phyloP scores from a whole-genome alignment of 37 sponge, comb jelly and placozoan genomes.

The Petrosia ficiformis region DNA sequence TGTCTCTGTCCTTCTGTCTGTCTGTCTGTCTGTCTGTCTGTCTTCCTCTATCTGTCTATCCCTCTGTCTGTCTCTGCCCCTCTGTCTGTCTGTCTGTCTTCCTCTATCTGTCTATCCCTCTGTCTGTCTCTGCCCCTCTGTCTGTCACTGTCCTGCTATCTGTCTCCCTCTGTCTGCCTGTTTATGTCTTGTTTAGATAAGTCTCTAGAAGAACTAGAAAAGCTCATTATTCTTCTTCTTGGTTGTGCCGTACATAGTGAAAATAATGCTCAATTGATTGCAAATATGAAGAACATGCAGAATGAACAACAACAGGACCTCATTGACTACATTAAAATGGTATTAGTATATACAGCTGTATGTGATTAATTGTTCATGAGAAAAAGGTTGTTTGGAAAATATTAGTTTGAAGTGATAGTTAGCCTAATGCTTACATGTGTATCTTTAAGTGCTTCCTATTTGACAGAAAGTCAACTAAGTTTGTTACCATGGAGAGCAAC shows the following conservation, averaged over 20 bases:
- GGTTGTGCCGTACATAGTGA: slow-evolving; percentile 91
- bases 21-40: no score
- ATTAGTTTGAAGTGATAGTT: neutral
- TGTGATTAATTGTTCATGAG: no score
- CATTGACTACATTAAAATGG: slow-evolving; percentile 60
- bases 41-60: no score
- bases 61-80: neutral
- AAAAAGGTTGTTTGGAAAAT: neutral
- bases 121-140: neutral
- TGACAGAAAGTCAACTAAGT: no score
- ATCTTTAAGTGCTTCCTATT: no score
- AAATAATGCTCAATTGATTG: slow-evolving; percentile 70
- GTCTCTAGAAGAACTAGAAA: slow-evolving; percentile 87
- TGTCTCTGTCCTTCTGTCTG: neutral
- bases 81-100: slow-evolving; percentile 5
- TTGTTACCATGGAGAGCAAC: no score
- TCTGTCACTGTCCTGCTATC: slow-evolving; percentile 1
- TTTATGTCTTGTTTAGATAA: slow-evolving; percentile 32
- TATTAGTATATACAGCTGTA: no score
- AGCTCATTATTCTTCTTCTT: slow-evolving; percentile 76
- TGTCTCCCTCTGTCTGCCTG: slow-evolving; percentile 6
- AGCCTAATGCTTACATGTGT: no score
- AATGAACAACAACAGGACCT: slow-evolving; percentile 69
- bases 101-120: neutral
- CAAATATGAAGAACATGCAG: slow-evolving; percentile 84